These are phyloP conservation scores for Laupala kohalensis DNA, from an alignment of 1,140 invertebrate species.

Conservation along the genomic window DNA sequence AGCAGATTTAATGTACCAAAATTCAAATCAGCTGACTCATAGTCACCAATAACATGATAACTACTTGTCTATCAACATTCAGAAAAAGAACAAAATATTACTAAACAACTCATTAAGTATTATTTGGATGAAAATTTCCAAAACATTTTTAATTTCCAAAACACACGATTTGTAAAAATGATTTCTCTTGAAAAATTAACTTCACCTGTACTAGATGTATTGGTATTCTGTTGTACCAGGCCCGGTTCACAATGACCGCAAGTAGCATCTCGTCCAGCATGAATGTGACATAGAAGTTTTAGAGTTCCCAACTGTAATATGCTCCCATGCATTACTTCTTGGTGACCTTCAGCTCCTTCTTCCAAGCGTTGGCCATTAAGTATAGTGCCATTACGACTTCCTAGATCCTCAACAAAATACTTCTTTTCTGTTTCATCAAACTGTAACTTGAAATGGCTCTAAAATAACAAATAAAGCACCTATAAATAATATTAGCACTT, in stretches of 20 bases:
- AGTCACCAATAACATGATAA: no score
- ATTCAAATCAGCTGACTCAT: no score
- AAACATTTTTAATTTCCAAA: no score
- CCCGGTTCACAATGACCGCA: conserved; percentile 85
- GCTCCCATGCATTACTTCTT: conserved; percentile 62
- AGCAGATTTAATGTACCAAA: no score
- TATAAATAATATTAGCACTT: no score
- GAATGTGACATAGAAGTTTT: conserved; percentile 72
- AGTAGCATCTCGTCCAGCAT: conserved; percentile 59
- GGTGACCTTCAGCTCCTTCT: conserved; percentile 49
- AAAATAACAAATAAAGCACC: conserved; percentile 28
- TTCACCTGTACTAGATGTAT: background rate
- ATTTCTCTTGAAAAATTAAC: no score
- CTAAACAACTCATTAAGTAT: no score
- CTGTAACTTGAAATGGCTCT: conserved; percentile 61
- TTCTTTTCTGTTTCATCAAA: conserved; percentile 43
- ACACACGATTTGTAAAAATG: no score
- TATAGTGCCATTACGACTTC: conserved; percentile 76
- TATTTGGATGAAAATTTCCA: no score
- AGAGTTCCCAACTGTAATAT: conserved; percentile 55
- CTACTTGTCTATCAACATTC: no score
- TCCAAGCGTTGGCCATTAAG: conserved; percentile 67
- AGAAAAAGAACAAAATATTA: no score
- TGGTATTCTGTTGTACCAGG: conserved; percentile 33
- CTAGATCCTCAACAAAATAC: conserved; percentile 65